A percentile compares a stretch with the other conserved stretches of the same genome.
Evolutionary conservation across 1,140 invertebrate species (phyloP).

Genomic region (Eufriesea mexicana): DNA sequence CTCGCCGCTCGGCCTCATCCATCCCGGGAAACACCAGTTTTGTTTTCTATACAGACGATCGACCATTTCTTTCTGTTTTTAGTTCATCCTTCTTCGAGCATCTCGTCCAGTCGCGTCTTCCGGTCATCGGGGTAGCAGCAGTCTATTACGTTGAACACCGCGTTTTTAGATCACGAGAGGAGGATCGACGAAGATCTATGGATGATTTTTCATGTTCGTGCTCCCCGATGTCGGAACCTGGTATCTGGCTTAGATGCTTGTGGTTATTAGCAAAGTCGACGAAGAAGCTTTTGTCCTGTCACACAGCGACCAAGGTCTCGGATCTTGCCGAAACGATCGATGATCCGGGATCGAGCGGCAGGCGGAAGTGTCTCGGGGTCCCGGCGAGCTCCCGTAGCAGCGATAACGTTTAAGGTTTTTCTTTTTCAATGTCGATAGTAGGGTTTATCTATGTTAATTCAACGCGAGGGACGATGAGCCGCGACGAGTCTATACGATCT

Average conservation of each 20-base stretch:
- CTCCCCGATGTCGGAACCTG: not conserved
- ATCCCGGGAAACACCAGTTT: not conserved
- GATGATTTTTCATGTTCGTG: no score
- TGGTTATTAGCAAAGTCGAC: not conserved
- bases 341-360: no score
- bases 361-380: not conserved
- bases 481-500: not conserved
- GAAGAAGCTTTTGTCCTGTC: not conserved
- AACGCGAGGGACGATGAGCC: constrained; percentile 48
- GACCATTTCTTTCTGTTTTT: not conserved
- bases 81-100: not conserved
- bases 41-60: not conserved
- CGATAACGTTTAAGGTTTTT: constrained; percentile 54
- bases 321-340: not conserved
- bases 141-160: no score
- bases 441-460: constrained; percentile 43
- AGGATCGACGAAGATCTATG: no score
- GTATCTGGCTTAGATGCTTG: not conserved
- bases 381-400: constrained; percentile 30
- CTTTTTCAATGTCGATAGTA: constrained; percentile 54
- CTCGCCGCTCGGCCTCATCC: not conserved
- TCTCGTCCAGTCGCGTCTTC: no score
- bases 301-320: not conserved
- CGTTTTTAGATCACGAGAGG: no score
- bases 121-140: no score